A percentile compares a stretch with the other conserved stretches of the same genome.
phyloP scores from a whole-genome alignment of 2,888 invertebrate species.

The Acleris sparsana region DNA sequence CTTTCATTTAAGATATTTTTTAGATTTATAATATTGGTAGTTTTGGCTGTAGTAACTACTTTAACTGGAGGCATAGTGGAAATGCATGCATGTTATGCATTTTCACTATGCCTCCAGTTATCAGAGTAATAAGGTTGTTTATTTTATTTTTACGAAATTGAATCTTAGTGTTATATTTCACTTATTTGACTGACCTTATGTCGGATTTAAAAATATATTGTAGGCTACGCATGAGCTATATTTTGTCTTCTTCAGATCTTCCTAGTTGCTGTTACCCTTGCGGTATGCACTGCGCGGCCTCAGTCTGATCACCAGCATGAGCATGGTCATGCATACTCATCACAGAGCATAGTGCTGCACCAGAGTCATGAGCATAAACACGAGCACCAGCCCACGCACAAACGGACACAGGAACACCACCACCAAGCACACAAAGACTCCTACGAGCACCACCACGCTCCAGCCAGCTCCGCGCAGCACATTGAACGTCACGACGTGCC shows the following conservation, averaged over 20 bases:
- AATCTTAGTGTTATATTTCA: too few species aligned
- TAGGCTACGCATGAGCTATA: too few species aligned
- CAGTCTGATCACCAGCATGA: constrained; percentile 38
- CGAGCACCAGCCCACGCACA: constrained; percentile 26
- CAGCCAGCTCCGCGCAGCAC: constrained; percentile 50
- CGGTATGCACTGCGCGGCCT: constrained; percentile 38
- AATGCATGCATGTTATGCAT: too few species aligned
- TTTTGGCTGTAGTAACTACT: too few species aligned
- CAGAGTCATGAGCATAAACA: constrained; percentile 46
- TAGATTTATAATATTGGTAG: too few species aligned
- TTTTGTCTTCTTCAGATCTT: constrained; percentile 34
- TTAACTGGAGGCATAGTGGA: too few species aligned
- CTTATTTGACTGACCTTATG: too few species aligned
- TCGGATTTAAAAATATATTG: too few species aligned
- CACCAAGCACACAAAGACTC: constrained; percentile 38
- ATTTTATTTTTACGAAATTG: too few species aligned
- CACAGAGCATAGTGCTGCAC: constrained; percentile 55
- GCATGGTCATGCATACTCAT: constrained; percentile 51
- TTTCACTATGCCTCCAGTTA: too few species aligned
- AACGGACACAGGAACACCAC: constrained; percentile 48
- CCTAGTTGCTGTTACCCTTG: constrained; percentile 36
- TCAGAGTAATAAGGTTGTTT: too few species aligned
- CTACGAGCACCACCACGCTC: constrained; percentile 13
- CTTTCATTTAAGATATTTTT: too few species aligned
- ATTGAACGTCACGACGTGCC: constrained; percentile 47